Base-by-base conservation (phyloP, 2,888 invertebrate species). In the Beris chalybata region DNA sequence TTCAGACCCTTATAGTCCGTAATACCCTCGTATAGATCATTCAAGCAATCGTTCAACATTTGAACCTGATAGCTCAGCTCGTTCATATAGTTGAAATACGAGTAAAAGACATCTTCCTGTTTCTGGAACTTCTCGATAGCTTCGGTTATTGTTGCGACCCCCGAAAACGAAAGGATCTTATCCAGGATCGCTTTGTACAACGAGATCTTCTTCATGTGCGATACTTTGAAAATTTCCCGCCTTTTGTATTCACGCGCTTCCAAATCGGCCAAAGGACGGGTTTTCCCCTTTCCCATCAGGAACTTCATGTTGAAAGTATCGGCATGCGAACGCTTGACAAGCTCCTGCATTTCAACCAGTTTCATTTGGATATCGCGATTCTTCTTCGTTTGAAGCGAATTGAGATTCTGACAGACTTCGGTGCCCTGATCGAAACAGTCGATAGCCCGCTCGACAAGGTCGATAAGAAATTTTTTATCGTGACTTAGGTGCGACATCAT, bases 21-120 rank as follows among this genome's bases (percentile, higher is more conserved):
- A 12, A 80, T 78, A n/a, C 76, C 74, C n/a, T 73, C 72, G 54
- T 75, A 78, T 0, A 81, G 72, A 0, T 75, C 76, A 68, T 77
- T 76, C 4, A 79, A 73, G 0, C 75, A 74, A 32, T 77, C 76
- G 55, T 78, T 77, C 0, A 79, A 71, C 61, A 77, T 67, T 3
- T 80, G 77, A 43, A 81, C 77, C 64, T 79, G 78, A 54, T 78
- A 78, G 65, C 77, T 79, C 67, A 79, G 74, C 64, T 80, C 79
- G 63, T 79, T 81, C 67, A 78, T 75, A 54, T 79, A 81, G 69
- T 77, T 79, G 50, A 80, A 80, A 70, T 79, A 78, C 0, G 81
- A 79, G 66, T 79, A 79, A 64, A 78, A 79, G 15, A 80, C 74
- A 56, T 77, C 78, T 69, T 81, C 79, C 67, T 80, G 78, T 64